Percentiles rank a stretch among this genome's conserved stretches.
These are phyloP conservation scores for Bombus sylvicola DNA, from an alignment of 1,140 invertebrate genomes.

Conservation along the genomic window DNA sequence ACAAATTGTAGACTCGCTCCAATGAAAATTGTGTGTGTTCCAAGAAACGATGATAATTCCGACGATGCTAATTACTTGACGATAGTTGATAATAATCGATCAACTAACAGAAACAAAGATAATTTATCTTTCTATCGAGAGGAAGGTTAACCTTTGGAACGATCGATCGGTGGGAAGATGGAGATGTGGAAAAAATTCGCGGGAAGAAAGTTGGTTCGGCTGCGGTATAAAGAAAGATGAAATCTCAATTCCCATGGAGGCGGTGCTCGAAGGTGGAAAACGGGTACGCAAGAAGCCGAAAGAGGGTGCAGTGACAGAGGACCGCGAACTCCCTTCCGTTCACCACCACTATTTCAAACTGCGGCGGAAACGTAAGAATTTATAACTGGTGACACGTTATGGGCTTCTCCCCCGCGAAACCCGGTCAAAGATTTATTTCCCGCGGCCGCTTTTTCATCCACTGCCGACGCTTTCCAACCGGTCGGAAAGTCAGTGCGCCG, in stretches of 20 bases:
- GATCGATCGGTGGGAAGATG: background rate
- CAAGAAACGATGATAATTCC: no score
- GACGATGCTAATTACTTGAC: no score
- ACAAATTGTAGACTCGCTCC: no score
- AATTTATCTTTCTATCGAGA: background rate
- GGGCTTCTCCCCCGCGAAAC: constrained; percentile 22
- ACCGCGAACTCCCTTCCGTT: constrained; percentile 28
- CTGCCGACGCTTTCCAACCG: background rate
- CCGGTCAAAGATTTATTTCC: constrained; percentile 56
- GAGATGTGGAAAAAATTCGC: background rate
- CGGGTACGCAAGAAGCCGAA: constrained; percentile 18
- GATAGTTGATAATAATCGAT: no score
- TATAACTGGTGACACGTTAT: constrained; percentile 62
- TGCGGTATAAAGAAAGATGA: background rate
- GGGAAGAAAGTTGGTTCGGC: background rate
- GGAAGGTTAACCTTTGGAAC: background rate
- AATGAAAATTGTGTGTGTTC: fast-evolving
- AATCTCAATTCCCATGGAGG: constrained; percentile 21
- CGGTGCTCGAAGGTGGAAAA: background rate
- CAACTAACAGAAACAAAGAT: background rate
- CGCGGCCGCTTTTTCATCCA: constrained; percentile 34
- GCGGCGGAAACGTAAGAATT: constrained; percentile 56
- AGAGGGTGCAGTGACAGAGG: constrained; percentile 24
- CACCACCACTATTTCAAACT: constrained; percentile 42
- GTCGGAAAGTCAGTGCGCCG: background rate